A percentile compares a stretch with the other conserved stretches of the same genome.
Conservation (phyloP, 2,888 invertebrate genomes). For the Torymus aiolomorphi region DNA sequence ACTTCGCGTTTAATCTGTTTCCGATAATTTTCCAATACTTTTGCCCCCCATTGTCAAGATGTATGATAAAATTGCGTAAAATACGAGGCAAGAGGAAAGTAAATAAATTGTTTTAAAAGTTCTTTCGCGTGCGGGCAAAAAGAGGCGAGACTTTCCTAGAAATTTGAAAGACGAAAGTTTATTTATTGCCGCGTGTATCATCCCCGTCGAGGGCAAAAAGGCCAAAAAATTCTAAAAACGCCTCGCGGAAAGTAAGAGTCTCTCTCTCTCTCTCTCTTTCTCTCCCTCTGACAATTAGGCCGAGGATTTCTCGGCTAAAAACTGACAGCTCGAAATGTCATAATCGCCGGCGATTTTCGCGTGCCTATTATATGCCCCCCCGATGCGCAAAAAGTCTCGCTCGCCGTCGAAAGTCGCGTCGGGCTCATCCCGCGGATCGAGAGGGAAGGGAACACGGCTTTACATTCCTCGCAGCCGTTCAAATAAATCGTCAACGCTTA, state of each 20-base stretch:
- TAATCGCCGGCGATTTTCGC: conserved; percentile 27
- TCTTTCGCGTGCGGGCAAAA: too few relatives aligned
- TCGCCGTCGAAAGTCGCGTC: too few relatives aligned
- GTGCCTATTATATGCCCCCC: not conserved
- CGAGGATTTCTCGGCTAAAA: not conserved
- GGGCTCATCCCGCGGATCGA: not conserved
- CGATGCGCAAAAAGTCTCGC: too few relatives aligned
- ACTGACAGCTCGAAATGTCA: conserved; percentile 35
- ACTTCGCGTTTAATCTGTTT: not conserved
- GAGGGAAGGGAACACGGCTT: conserved; percentile 2
- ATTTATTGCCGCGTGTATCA: conserved; percentile 23
- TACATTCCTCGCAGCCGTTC: conserved; percentile 19
- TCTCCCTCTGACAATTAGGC: conserved; percentile 4
- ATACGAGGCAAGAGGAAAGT: too few relatives aligned
- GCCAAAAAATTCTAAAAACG: not conserved
- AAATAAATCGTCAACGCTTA: conserved; percentile 19
- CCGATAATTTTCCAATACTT: too few relatives aligned
- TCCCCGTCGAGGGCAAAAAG: not conserved
- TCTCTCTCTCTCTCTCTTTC: not conserved
- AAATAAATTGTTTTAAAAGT: too few relatives aligned
- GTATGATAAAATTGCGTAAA: too few relatives aligned
- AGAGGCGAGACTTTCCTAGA: too few relatives aligned
- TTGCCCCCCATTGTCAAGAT: too few relatives aligned
- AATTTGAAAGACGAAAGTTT: conserved; percentile 24
- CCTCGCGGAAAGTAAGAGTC: conserved; percentile 37